Evolutionary conservation across 2,113 vertebrate genomes (phyloP).

Genomic region (Vidua macroura): DNA sequence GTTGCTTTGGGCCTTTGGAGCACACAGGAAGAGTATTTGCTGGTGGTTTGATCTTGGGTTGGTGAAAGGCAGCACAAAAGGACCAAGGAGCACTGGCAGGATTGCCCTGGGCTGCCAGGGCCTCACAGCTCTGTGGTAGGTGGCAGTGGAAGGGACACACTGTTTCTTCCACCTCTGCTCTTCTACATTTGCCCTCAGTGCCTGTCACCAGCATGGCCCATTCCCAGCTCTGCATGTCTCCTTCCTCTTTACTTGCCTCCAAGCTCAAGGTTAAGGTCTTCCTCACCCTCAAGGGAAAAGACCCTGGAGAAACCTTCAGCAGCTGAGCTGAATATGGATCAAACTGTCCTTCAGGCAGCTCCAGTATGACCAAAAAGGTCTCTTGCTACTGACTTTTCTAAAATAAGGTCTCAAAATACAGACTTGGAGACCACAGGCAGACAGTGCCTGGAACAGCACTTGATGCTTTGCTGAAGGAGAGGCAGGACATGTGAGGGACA

Average conservation of each 20-base stretch:
- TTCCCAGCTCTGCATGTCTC: background rate
- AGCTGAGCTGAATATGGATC: background rate
- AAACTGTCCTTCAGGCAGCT: background rate
- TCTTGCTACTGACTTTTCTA: background rate
- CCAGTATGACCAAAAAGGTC: background rate
- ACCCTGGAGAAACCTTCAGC: background rate
- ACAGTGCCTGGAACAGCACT: background rate
- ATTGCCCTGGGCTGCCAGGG: accelerated
- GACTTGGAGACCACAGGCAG: background rate
- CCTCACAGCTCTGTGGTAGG: background rate
- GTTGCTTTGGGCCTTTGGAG: background rate
- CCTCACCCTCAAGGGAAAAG: background rate
- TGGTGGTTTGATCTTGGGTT: background rate
- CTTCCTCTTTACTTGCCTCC: background rate
- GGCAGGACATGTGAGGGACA: background rate
- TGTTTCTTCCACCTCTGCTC: background rate
- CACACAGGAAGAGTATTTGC: background rate
- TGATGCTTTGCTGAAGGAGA: background rate
- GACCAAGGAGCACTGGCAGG: background rate
- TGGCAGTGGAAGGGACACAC: background rate
- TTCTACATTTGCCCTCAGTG: background rate
- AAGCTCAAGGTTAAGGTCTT: background rate
- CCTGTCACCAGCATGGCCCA: background rate
- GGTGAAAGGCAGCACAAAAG: background rate
- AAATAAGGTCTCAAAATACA: conserved; percentile 8